phyloP scores from a whole-genome alignment of 2,888 invertebrate genomes.

The Thymelicus lineola region DNA sequence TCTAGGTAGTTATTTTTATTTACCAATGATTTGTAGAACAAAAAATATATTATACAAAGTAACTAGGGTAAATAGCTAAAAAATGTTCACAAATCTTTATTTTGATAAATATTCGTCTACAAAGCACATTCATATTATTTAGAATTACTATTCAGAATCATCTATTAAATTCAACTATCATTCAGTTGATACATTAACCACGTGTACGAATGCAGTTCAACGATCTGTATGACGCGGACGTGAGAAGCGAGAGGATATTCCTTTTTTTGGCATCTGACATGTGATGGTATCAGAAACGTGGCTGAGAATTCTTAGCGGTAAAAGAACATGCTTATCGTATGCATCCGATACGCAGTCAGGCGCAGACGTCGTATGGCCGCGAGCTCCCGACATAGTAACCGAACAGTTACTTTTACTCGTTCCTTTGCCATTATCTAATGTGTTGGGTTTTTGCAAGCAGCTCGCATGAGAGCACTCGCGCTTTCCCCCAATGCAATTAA shows the following conservation, averaged over 20 bases:
- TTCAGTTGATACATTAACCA: neutral
- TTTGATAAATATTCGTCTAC: conserved; percentile 53
- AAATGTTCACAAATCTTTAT: conserved; percentile 20
- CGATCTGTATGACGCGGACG: conserved; percentile 51
- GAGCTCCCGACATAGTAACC: conserved; percentile 9
- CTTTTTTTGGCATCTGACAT: conserved; percentile 14
- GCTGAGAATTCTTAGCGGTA: conserved; percentile 15
- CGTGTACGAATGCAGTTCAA: conserved; percentile 52
- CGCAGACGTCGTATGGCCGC: conserved; percentile 47
- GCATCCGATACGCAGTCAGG: conserved; percentile 49
- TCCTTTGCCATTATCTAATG: conserved; percentile 51
- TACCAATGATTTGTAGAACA: too few relatives aligned
- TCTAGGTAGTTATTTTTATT: too few relatives aligned
- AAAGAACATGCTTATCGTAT: conserved; percentile 48
- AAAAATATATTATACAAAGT: too few relatives aligned
- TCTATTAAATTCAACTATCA: neutral
- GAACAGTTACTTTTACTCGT: conserved; percentile 44
- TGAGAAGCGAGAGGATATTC: conserved; percentile 42
- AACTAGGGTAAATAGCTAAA: too few relatives aligned
- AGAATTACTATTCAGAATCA: conserved; percentile 47
- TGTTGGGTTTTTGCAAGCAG: conserved; percentile 56
- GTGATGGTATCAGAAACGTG: conserved; percentile 23
- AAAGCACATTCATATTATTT: conserved; percentile 39
- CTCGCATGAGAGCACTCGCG: conserved; percentile 78
- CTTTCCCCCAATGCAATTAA: conserved; percentile 76